Conservation (phyloP, 2,888 invertebrate genomes). For the Scaptomyza cyrtandrae region DNA sequence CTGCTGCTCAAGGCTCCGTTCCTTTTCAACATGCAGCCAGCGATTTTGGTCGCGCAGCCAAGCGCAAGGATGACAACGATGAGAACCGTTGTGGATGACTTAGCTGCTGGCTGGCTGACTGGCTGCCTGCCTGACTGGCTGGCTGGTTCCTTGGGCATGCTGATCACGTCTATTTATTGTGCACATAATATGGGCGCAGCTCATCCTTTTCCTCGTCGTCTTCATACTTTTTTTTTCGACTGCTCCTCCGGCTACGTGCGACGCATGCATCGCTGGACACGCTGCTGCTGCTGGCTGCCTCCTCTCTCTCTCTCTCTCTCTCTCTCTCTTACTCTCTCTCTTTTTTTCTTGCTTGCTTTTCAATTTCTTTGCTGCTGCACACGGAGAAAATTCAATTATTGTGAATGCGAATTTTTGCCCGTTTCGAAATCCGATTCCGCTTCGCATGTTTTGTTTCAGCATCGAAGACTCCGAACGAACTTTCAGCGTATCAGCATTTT, state of each 20-base stretch:
- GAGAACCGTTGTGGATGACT: constrained; percentile 29
- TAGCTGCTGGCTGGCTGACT: constrained; percentile 50
- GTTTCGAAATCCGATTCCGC: constrained; percentile 71
- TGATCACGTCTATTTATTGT: constrained; percentile 84
- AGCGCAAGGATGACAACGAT: constrained; percentile 67
- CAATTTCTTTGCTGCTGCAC: constrained; percentile 57
- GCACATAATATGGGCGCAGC: constrained; percentile 83
- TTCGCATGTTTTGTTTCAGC: constrained; percentile 80
- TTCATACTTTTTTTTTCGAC: constrained; percentile 22
- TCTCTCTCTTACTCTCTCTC: constrained; percentile 12
- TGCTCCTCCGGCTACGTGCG: constrained; percentile 74
- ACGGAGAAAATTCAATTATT: constrained; percentile 77
- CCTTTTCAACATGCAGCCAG: constrained; percentile 72
- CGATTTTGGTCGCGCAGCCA: constrained; percentile 64
- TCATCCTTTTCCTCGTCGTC: constrained; percentile 28
- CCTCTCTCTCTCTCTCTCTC: constrained; percentile 10
- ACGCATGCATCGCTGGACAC: constrained; percentile 80
- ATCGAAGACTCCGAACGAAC: constrained; percentile 74
- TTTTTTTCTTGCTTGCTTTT: constrained; percentile 29
- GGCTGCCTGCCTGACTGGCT: constrained; percentile 33
- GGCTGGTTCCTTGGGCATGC: constrained; percentile 76
- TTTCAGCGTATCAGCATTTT: constrained; percentile 80
- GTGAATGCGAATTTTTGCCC: constrained; percentile 77
- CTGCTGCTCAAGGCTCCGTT: constrained; percentile 39
- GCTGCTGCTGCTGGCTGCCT: constrained; percentile 54